Evolutionary conservation across 2,888 invertebrate genomes (phyloP), one percentile per base, ranked within the genome.

Genomic region (Sphaerophoria rueppellii): DNA sequence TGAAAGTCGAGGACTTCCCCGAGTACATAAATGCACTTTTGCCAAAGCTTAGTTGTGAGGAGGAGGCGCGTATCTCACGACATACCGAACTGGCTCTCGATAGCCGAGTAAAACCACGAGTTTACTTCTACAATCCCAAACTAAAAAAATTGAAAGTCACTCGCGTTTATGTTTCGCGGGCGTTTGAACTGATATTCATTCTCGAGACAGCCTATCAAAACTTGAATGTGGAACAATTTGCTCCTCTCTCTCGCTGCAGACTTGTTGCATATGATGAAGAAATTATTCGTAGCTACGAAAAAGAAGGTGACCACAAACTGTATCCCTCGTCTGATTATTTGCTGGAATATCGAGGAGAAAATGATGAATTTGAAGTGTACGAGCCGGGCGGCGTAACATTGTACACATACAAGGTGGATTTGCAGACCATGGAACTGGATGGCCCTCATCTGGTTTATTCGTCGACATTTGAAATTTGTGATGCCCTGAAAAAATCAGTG

Each of bases 251-350:
- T 67, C 94, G 95, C 85, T 95, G 95, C 88, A 94, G 96, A 5
- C 92, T 97, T 35, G 96, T 96, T 24, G 93, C 93, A 73, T 96
- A 95, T 88, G 94, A 96, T 88, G 95, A 95, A 85, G 93, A 94
- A 9, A 94, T 96, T 35, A 94, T 95, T 83, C 93, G 93, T 82
- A 95, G 95, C 75, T 95, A 95, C 88, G 95, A 95, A 82, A 87
- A 85, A 32, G 90, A 94, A 61, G 90, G 93, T 24, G 89, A 90
- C 69, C 87, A 88, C 3, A 92, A 93, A 1, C 50, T 90, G 34
- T 88, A 88, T 7, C 89, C 89, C n/a, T 87, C 93, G 90, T 67
- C 92, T 90, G 94, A 95, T 88, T 93, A 95, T 88, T 91, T 96
- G 80, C 90, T 96, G 87, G 96, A 96, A 91, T 93, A 94, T 74